Evolutionary conservation across 2,113 vertebrate species (phyloP), one percentile per base, ranked within the genome.

Genomic region (Oncorhynchus masou): DNA sequence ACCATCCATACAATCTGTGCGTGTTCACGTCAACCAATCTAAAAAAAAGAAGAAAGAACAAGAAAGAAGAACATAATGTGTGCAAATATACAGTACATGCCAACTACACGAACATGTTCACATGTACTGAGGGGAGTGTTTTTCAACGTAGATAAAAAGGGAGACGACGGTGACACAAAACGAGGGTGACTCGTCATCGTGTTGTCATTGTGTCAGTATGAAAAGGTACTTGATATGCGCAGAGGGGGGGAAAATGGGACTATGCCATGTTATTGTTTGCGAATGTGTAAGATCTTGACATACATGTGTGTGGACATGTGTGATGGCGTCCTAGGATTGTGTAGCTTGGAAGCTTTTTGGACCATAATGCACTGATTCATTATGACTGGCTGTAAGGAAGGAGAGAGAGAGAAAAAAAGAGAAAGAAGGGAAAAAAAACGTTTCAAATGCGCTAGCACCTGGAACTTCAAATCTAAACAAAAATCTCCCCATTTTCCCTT

Each of bases 301-400:
- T 81, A 70, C 77, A 64, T 72, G 74, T 75, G 73, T 64, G 64
- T 24, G 73, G 83, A 85, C 85, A 70, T 19, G 3, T 78, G 45
- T 49, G 76, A 82, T 62, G 57, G 73, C 65, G 60, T 89, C 70
- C 66, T 27, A 54, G 12, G 45, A 31, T 51, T 25, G 70, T 74
- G 78, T 73, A 71, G 78, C 77, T 70, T n/a, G 66, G 70, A 29
- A 82, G 80, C 75, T 79, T 81, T 88, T 80, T 81, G 72, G 76
- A 87, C 88, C 81, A 82, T 76, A 74, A 66, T 78, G 73, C 84
- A 65, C 68, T 77, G 80, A 84, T 83, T 54, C 54, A 81, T 81
- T 77, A 78, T 75, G 74, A 82, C 70, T 62, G 67, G 62, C 34
- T 34, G 39, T 57, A 68, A 73, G 75, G 2, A 59, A 74, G 74